Evolutionary conservation across 2,888 invertebrate species (phyloP).

Genomic region (Argynnis bischoffii): DNA sequence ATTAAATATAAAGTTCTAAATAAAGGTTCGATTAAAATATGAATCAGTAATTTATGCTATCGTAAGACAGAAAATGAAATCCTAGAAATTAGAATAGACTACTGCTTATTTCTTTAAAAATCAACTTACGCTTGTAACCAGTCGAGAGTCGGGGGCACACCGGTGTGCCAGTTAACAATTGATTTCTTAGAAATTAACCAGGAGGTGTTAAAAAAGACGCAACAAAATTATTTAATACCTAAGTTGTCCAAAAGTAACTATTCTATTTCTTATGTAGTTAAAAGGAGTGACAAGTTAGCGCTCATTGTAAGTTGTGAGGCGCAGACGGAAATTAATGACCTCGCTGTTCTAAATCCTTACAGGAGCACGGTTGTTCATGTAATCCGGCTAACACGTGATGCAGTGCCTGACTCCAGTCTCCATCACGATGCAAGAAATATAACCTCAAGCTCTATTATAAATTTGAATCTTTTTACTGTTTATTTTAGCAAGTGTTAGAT

Average conservation of each 20-base stretch:
- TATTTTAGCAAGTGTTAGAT: not conserved
- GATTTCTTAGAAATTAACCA: too few relatives aligned
- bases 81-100: not conserved
- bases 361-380: slow-evolving; percentile 52
- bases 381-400: slow-evolving; percentile 26
- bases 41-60: too few relatives aligned
- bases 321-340: slow-evolving; percentile 69
- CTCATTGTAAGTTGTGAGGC: slow-evolving; percentile 60
- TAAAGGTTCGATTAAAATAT: too few relatives aligned
- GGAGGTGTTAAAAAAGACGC: too few relatives aligned
- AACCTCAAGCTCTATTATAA: slow-evolving; percentile 15
- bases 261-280: slow-evolving; percentile 24
- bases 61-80: too few relatives aligned
- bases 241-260: slow-evolving; percentile 10
- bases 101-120: not conserved
- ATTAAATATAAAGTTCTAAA: too few relatives aligned
- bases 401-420: slow-evolving; percentile 13
- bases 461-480: slow-evolving; percentile 2
- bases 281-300: slow-evolving; percentile 49
- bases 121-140: not conserved
- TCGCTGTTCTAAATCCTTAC: slow-evolving; percentile 48
- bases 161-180: too few relatives aligned
- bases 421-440: slow-evolving; percentile 13
- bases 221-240: slow-evolving; percentile 5
- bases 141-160: too few relatives aligned